Base-by-base conservation (phyloP, 1,140 invertebrate species). In the Vollenhovia emeryi region DNA sequence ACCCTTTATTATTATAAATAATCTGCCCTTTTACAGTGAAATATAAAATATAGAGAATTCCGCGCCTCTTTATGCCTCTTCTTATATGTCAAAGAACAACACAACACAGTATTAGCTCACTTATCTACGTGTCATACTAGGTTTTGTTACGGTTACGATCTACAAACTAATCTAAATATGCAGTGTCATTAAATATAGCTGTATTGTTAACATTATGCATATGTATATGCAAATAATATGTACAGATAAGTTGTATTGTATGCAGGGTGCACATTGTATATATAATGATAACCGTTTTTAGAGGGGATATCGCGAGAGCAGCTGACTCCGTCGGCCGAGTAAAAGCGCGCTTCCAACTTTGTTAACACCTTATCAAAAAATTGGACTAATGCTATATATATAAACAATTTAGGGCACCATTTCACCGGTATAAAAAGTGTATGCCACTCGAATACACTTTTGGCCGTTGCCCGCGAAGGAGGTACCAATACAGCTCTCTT, bases 31-130 rank as follows among this genome's bases (percentile, higher is more conserved):
- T 91, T 91, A 92, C 89, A 91, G 86, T 91, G 76, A 91, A 90
- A 92, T 91, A 91, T 89, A 91, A 91, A 91, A 91, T 92, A 91
- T 92, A 92, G 86, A 91, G 84, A 91, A 91, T 88, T 89, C 64
- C 80, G 75, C 73, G 66, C 9, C 43, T 48, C 27, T 15, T 79
- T 60, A 59, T 85, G 48, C 66, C 50, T 57, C 21, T 66, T 27
- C 45, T 66, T 15, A 30, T 55, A 52, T 52, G 57, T 78, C 24
- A 59, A 79, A 86, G 55, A 85, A 83, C 40, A 89, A 64, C 55
- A 59, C 66, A 76, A 91, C 85, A 76, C 82, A 89, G 87, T 84
- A 75, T 64, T 82, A 82, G 59, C 48, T 78, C 27, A 27, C n/a
- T 84, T 86, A 84, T 59, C 64, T 83, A 79, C 21, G 27, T 84